Base-by-base conservation (phyloP, 2,888 invertebrate species). In the Thumatha senex region DNA sequence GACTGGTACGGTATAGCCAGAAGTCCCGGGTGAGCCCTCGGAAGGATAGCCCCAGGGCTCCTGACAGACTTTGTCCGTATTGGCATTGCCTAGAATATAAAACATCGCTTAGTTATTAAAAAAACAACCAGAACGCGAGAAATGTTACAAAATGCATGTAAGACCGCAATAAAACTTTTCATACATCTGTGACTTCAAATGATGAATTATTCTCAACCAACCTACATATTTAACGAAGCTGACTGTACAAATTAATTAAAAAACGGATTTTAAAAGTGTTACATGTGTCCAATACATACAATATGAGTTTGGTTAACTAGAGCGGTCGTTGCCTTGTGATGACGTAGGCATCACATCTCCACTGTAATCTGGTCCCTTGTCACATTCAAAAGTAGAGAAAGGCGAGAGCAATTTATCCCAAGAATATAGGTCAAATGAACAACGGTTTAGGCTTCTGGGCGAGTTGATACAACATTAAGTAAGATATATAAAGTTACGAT, bases 221-320 rank as follows among this genome's bases (percentile, higher is more conserved):
- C 79, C 77, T 69, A 76, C 78, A 77, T 69, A 77, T 72, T 76
- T 74, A 74, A 70, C 68, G 68, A 74, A 71, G 64, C 62, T 55
- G 56, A 52, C 40, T 58, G 70, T 55, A 61, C 53, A 40, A 51
- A 67, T 62, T 80, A 75, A 77, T 80, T 78, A 76, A 62, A n/a
- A 73, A 69, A 51, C 66, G 63, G 38, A 61, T 72, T 77, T 76
- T 70, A 72, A 77, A 78, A 76, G 72, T 57, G 73, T 76, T 70
- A 73, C 70, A 70, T 31, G 67, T 70, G 66, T 70, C 70, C 67
- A 61, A 71, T 67, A 65, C 56, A 65, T 70, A 31, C 8, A 66
- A 67, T 73, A 68, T 69, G 63, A 50, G 58, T 42, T 24, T 50
- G 53, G 55, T 30, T 58, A 80, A 76, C 55, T 75, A 61, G 81